A percentile compares a stretch with the other conserved stretches of the same genome.
Evolutionary conservation across 2,888 invertebrate species (phyloP).

Genomic region (Temnothorax unifasciatus): DNA sequence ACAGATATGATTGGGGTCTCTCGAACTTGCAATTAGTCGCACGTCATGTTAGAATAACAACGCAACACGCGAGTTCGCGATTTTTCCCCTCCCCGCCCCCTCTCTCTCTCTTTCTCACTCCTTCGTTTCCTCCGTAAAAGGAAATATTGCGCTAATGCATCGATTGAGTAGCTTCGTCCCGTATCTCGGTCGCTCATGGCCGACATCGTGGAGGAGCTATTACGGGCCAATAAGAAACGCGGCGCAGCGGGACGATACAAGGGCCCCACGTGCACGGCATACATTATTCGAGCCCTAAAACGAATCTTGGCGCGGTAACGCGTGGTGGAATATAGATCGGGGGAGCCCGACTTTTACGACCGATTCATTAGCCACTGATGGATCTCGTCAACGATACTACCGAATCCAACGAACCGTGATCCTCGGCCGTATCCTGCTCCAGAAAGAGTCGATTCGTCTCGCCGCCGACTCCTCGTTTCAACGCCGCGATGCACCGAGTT

Average conservation of each 20-base stretch:
- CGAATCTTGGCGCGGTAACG: slow-evolving; percentile 46
- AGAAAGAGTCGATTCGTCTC: slow-evolving; percentile 54
- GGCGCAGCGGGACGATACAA: slow-evolving; percentile 9
- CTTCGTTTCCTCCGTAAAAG: slow-evolving; percentile 20
- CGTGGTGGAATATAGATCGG: slow-evolving; percentile 54
- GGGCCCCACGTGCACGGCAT: slow-evolving; percentile 31
- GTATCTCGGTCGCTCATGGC: slow-evolving; percentile 17
- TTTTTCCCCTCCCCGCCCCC: background rate
- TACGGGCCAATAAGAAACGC: slow-evolving; percentile 43
- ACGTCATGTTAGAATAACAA: slow-evolving; percentile 55
- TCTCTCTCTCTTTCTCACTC: background rate
- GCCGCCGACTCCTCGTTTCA: slow-evolving; percentile 50
- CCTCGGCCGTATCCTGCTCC: slow-evolving; percentile 49
- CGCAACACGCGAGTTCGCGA: slow-evolving; percentile 25
- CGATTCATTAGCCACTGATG: slow-evolving; percentile 63
- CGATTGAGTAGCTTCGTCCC: slow-evolving; percentile 3
- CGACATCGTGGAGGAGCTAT: slow-evolving; percentile 37
- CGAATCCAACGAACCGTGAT: slow-evolving; percentile 59
- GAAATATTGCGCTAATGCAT: slow-evolving; percentile 19
- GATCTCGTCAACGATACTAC: slow-evolving; percentile 52
- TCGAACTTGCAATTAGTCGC: slow-evolving; percentile 52
- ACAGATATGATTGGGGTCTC: slow-evolving; percentile 41
- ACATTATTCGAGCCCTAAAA: slow-evolving; percentile 39
- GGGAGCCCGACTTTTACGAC: slow-evolving; percentile 56
- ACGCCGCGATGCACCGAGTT: slow-evolving; percentile 27